Base-by-base conservation (phyloP, 2,888 invertebrate species). In the Lypha dubia region DNA sequence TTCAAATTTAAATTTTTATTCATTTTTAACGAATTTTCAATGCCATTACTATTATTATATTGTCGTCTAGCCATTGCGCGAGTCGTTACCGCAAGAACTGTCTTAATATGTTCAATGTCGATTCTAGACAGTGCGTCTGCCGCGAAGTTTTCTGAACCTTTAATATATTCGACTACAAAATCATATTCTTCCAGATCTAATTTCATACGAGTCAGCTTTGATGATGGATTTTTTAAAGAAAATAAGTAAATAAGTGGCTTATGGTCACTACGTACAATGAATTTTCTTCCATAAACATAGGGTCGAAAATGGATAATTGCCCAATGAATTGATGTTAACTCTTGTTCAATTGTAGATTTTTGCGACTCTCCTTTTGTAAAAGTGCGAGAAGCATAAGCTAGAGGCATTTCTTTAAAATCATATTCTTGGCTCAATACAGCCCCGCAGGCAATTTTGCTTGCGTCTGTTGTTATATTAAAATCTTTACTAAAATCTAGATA, bases 241-340 rank as follows among this genome's bases (percentile, higher is more conserved):
- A 87, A 88, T 22, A 89, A 56, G 68, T 88, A 89, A 5, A 86
- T 17, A 22, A 89, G 71, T 1, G 87, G 88, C 70, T 85, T 84
- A 68, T 89, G 88, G 28, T 28, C 28, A 28, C 28, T 28, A 5
- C 28, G 28, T 28, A 28, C 28, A 28, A 28, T 28, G 5, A 28
- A 28, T 28, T 28, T 28, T 28, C 28, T 28, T 28, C 28, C 28
- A n/a, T n/a, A 28, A 4, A 28, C 28, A 28, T 28, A 28, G 28
- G 28, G 28, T 5, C 28, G 28, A 28, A 28, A 28, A 28, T 28
- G 28, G 28, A 4, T 28, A 28, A 28, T 28, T 4, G 28, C 28
- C 28, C 28, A 28, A n/a, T n/a, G n/a, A n/a, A n/a, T n/a, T n/a
- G n/a, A 46, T 88, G 88, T 63, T 9, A 87, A 56, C 62, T 88